phyloP scores from a whole-genome alignment of 2,113 vertebrate genomes.

The Zosterops lateralis region DNA sequence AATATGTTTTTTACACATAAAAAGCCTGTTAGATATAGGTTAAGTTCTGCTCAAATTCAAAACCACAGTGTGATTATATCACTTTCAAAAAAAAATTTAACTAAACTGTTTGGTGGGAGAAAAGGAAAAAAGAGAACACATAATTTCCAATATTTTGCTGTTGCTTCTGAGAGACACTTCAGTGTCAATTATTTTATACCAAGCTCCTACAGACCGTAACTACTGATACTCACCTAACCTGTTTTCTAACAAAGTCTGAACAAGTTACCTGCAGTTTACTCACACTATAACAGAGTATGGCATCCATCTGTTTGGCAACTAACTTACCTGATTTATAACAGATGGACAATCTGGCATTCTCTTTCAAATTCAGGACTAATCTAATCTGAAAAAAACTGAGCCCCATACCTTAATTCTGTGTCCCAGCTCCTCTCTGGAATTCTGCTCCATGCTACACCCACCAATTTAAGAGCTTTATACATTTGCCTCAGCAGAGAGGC shows the following conservation, averaged over 20 bases:
- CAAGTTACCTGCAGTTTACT: not conserved
- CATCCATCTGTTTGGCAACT: not conserved
- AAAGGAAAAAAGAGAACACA: not conserved
- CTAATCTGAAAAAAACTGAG: not conserved
- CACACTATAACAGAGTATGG: not conserved
- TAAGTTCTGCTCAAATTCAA: not conserved
- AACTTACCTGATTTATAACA: not conserved
- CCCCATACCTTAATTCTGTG: not conserved
- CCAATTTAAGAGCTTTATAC: not conserved
- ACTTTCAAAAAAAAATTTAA: not conserved
- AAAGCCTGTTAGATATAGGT: not conserved
- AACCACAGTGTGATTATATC: not conserved
- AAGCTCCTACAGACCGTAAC: not conserved
- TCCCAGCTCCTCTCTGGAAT: not conserved
- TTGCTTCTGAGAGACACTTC: not conserved
- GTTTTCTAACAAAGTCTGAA: not conserved
- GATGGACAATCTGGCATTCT: not conserved
- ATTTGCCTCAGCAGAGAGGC: not conserved
- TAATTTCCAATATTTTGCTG: not conserved
- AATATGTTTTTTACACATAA: not conserved
- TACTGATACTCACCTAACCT: not conserved
- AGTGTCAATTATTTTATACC: not conserved
- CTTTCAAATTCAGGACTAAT: not conserved
- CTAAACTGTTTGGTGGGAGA: not conserved
- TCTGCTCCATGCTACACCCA: fast-evolving